A percentile compares a stretch with the other conserved stretches of the same genome.
Evolutionary conservation across 1,140 invertebrate genomes (phyloP).

Genomic region (Antheraea mylitta): DNA sequence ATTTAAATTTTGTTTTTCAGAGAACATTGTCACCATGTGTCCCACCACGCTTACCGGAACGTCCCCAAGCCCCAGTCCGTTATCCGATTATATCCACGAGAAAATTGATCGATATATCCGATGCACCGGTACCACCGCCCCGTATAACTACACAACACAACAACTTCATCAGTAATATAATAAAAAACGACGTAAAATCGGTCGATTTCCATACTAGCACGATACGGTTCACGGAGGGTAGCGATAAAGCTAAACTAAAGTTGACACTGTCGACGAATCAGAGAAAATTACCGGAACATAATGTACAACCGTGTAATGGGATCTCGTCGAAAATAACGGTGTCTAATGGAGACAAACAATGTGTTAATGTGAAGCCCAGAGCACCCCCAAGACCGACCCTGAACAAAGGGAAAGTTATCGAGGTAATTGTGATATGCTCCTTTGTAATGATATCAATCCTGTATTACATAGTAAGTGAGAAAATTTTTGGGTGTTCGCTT

Average conservation of each 20-base stretch:
- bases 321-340: slow-evolving; percentile 32
- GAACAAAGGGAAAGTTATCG: slow-evolving; percentile 49
- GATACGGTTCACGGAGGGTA: slow-evolving; percentile 58
- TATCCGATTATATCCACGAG: slow-evolving; percentile 69
- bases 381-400: slow-evolving; percentile 25
- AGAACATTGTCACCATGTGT: slow-evolving; percentile 65
- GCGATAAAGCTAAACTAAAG: slow-evolving; percentile 62
- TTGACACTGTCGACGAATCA: slow-evolving; percentile 59
- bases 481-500: slow-evolving; percentile 14
- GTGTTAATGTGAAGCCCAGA: slow-evolving; percentile 27
- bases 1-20: slow-evolving; percentile 73
- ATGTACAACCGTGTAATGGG: slow-evolving; percentile 39
- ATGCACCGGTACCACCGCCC: slow-evolving; percentile 61
- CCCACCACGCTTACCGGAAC: slow-evolving; percentile 69
- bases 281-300: slow-evolving; percentile 36
- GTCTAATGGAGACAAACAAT: slow-evolving; percentile 29
- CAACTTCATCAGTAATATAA: slow-evolving; percentile 60
- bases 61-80: slow-evolving; percentile 58
- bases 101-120: slow-evolving; percentile 61
- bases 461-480: slow-evolving; percentile 37
- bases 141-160: slow-evolving; percentile 36
- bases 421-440: slow-evolving; percentile 72
- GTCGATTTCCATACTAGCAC: slow-evolving; percentile 63
- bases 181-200: slow-evolving; percentile 46
- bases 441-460: slow-evolving; percentile 63